These are phyloP conservation scores for Hemicrepidius hirtus DNA, from an alignment of 2,888 invertebrate species.

Conservation along the genomic window DNA sequence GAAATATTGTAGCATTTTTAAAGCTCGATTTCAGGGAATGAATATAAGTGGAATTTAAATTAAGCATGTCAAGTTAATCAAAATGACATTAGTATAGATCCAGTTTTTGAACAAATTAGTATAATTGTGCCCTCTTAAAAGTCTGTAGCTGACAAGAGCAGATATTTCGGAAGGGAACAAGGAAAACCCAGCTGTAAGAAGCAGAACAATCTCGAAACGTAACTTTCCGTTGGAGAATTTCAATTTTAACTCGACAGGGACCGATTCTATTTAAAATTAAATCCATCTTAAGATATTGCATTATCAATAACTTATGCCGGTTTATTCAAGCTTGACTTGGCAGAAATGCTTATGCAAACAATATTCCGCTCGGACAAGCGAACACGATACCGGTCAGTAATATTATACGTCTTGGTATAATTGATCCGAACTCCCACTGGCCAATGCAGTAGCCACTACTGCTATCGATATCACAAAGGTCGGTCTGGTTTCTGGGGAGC, in stretches of 20 bases:
- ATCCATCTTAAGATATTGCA: constrained; percentile 48
- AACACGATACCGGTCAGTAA: constrained; percentile 50
- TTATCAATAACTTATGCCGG: constrained; percentile 49
- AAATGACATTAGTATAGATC: constrained; percentile 6
- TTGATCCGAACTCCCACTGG: constrained; percentile 54
- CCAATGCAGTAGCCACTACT: constrained; percentile 36
- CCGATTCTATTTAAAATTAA: constrained; percentile 50
- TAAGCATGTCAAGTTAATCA: neutral
- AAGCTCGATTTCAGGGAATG: too few relatives aligned
- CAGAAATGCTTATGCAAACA: constrained; percentile 50
- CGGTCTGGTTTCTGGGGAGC: constrained; percentile 66
- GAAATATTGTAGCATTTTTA: too few relatives aligned
- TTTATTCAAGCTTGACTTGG: constrained; percentile 48
- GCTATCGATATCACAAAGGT: constrained; percentile 55
- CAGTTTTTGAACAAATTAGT: constrained; percentile 39
- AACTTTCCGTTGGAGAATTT: constrained; percentile 47
- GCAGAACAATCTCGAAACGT: constrained; percentile 41
- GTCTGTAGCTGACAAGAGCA: constrained; percentile 39
- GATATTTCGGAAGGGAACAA: constrained; percentile 27
- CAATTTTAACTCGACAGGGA: constrained; percentile 47
- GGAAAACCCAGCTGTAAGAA: constrained; percentile 39
- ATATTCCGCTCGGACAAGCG: constrained; percentile 47
- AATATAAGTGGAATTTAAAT: neutral
- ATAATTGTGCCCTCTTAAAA: constrained; percentile 32
- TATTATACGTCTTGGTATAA: constrained; percentile 52